Evolutionary conservation across 1,140 invertebrate genomes (phyloP), one percentile per base, ranked within the genome.

Genomic region (Drosophila trapezifrons): DNA sequence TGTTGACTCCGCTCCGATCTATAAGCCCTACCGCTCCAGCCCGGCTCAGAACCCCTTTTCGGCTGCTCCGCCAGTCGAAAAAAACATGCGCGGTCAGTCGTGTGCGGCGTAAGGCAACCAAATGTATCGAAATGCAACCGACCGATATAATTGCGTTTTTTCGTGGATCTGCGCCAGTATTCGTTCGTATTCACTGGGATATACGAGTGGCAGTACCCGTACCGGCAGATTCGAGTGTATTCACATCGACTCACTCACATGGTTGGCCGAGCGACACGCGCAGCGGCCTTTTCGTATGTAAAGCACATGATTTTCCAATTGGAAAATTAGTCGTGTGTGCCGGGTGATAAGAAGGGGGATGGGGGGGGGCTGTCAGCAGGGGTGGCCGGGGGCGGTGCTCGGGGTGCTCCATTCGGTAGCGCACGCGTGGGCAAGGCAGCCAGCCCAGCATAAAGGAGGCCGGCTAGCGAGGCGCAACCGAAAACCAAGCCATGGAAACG

Each of bases 101-200:
- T 89, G 89, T 91, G 89, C 89, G 83, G 89, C 87, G 89, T 90
- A 78, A 90, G 80, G 89, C 89, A 91, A 91, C 83, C 89, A 90
- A 90, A 90, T 90, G 86, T 90, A 90, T 90, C 86, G 86, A 89
- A 91, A 91, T 91, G 89, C 89, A 91, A 90, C 89, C 89, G 89
- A 91, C 83, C 89, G 89, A 86, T 90, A 82, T 90, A 86, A 82
- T 90, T 86, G 81, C 81, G 81, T 89, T 89, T 89, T 86, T 86
- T 86, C 83, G 83, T 86, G 83, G 73, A 87, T 77, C 49, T 52
- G 49, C 49, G 49, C 49, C 49, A 52, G 49, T 52, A 52, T 52
- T 52, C 49, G 49, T 52, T 52, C 29, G n/a, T 56, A 56, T 45
- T 62, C 45, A 64, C 25, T 45, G 43, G 58, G 40, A 65, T 49